Percentiles rank a stretch among this genome's conserved stretches.
Evolutionary conservation across 1,140 invertebrate species (phyloP).

Genomic region (Drosophila repleta): DNA sequence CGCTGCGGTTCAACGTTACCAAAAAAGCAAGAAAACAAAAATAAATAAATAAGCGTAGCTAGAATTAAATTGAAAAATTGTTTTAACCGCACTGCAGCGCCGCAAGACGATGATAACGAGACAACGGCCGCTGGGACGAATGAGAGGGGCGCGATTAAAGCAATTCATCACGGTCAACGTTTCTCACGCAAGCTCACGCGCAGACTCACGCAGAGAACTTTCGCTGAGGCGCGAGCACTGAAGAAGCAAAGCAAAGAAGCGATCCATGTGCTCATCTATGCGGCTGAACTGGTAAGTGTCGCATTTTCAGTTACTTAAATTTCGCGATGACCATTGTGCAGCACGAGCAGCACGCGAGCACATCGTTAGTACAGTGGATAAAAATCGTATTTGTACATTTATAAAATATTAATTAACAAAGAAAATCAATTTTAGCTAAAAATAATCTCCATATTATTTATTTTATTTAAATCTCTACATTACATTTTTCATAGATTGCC

Average conservation of each 20-base stretch:
- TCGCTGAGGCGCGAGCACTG: slow-evolving; percentile 89
- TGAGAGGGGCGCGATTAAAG: slow-evolving; percentile 85
- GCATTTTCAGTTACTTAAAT: background rate
- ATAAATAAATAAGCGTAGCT: background rate
- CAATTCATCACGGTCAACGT: slow-evolving; percentile 90
- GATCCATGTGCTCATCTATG: slow-evolving; percentile 89
- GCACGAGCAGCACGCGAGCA: no score
- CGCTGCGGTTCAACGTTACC: background rate
- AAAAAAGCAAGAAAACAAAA: background rate
- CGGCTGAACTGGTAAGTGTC: slow-evolving; percentile 88
- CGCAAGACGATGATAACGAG: slow-evolving; percentile 71
- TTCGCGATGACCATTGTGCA: background rate
- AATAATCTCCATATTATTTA: background rate
- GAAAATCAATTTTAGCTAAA: no score
- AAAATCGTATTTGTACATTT: no score
- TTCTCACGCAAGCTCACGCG: slow-evolving; percentile 89
- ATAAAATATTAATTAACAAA: no score
- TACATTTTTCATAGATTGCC: slow-evolving; percentile 85
- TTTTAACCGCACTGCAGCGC: slow-evolving; percentile 44
- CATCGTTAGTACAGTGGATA: no score
- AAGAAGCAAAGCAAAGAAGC: slow-evolving; percentile 91
- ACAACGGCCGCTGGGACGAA: slow-evolving; percentile 23
- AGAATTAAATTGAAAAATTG: slow-evolving; percentile 24
- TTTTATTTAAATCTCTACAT: background rate
- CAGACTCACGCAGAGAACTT: slow-evolving; percentile 89